Evolutionary conservation across 2,113 vertebrate genomes (phyloP), one percentile per base, ranked within the genome.

Genomic region (Phalacrocorax carbo): DNA sequence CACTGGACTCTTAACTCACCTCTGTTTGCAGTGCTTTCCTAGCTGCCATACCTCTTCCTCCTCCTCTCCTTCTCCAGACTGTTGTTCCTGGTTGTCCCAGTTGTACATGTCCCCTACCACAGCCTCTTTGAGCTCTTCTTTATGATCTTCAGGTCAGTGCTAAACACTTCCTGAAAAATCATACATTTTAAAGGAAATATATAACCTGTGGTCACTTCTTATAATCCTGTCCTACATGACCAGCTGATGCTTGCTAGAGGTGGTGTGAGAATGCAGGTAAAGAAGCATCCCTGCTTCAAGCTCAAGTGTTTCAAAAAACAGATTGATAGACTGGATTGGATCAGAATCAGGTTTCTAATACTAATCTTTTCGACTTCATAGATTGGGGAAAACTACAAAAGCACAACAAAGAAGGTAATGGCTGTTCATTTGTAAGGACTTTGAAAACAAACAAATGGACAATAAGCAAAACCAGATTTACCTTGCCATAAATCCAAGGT

Each of bases 391-490:
- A 88, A 76, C 32, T 34, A 11, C 15, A 71, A 82, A 88, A 92
- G 52, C 90, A 86, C 84, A 94, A 65, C 34, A 81, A 93, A 88
- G 69, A 91, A 86, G 34, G 36, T 81, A 92, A 93, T 2, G 6
- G 62, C 81, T 86, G 78, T 95, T 97, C 68, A 95, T 96, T 97
- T 97, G 92, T 91, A 86, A 88, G 76, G 68, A 88, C 86, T 95
- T 91, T 54, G 92, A 96, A 84, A 90, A 83, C 58, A 92, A 95
- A 66, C 90, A 82, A 81, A 86, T 38, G 95, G 70, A 76, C 65
- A 93, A 85, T 76, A 87, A 93, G 68, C 84, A 87, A 94, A 95
- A 95, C 82, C 94, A 86, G 97, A 86, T 96, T 97, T 95, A 92
- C 82, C 55, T 78, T 82, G 44, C 82, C 75, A 79, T 81, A 96